phyloP scores from a whole-genome alignment of 2,113 vertebrate species.

The Rhizomys pruinosus region DNA sequence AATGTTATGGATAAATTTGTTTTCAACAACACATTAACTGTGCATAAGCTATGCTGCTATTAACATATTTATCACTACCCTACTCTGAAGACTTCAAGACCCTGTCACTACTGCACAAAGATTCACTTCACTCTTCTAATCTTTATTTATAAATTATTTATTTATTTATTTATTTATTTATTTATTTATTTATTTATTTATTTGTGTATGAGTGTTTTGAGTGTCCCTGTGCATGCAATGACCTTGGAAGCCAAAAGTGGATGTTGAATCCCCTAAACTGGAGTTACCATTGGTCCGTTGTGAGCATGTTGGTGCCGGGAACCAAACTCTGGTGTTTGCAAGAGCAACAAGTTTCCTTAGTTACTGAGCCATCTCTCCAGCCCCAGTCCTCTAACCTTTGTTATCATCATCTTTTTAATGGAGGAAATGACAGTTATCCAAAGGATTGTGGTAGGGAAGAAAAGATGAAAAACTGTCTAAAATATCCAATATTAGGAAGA shows the following conservation, averaged over 20 bases:
- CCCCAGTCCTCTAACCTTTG: not conserved
- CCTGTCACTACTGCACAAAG: not conserved
- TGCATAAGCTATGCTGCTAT: not conserved
- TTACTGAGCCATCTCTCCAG: no score
- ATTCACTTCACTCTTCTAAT: not conserved
- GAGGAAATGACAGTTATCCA: not conserved
- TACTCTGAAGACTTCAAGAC: not conserved
- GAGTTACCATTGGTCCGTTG: no score
- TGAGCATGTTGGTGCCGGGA: no score
- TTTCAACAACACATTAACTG: not conserved
- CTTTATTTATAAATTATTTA: not conserved
- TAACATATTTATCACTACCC: not conserved
- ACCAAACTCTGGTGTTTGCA: no score
- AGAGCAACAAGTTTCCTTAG: no score
- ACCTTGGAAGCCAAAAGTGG: no score
- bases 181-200: no score
- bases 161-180: no score
- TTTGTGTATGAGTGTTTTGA: no score
- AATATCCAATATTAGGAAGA: not conserved
- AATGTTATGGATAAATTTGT: not conserved
- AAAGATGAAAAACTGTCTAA: not conserved
- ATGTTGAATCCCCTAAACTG: no score
- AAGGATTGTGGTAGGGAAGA: not conserved
- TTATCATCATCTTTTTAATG: not conserved
- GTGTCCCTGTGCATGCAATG: no score